Conservation (phyloP, 2,797 vertebrate genomes). For the Zalophus californianus region DNA sequence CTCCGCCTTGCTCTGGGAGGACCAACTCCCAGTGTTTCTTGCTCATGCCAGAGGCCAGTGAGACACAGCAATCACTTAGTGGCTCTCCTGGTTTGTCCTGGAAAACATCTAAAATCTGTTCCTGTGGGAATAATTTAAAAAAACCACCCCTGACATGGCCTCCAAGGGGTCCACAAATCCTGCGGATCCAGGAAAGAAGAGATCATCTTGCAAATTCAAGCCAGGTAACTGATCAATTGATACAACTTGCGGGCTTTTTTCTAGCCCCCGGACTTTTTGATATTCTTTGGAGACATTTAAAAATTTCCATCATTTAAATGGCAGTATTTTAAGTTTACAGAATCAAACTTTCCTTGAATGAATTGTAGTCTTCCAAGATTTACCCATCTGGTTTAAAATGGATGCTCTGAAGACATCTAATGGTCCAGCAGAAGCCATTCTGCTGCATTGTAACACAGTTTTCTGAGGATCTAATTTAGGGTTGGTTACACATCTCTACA, state of each 20-base stretch:
- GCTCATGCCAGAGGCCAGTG: not conserved
- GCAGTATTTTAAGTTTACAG: not conserved
- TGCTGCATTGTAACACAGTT: not conserved
- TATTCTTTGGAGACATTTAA: not conserved
- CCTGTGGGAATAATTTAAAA: not conserved
- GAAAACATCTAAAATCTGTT: not conserved
- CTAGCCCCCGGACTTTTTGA: not conserved
- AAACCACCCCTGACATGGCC: not conserved
- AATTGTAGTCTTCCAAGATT: not conserved
- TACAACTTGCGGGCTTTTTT: not conserved
- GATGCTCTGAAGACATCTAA: not conserved
- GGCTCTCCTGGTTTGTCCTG: not conserved
- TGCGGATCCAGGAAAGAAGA: not conserved
- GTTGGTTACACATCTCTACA: not conserved
- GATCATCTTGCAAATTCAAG: accelerated
- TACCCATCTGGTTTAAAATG: not conserved
- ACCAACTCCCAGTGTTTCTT: not conserved
- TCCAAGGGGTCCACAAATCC: not conserved
- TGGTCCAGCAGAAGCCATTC: not conserved
- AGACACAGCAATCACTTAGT: not conserved
- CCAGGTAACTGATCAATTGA: not conserved
- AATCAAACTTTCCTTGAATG: not conserved
- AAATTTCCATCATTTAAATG: not conserved
- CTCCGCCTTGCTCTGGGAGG: not conserved
- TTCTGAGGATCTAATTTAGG: not conserved